Base-by-base conservation (phyloP, 2,797 vertebrate species). In the Syngnathus rostellatus region DNA sequence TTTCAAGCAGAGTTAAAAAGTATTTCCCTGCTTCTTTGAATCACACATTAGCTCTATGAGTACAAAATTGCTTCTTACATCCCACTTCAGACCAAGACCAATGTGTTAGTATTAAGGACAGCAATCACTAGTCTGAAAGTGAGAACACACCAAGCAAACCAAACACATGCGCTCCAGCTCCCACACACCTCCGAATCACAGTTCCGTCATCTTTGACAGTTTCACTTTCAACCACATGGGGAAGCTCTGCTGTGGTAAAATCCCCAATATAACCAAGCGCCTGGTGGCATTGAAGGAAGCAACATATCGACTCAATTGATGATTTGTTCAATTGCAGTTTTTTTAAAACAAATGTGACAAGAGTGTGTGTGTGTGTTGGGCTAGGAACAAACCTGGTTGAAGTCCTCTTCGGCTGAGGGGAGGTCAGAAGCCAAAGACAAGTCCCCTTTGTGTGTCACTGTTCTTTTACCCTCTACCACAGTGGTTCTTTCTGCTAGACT, bases 151-250 rank as follows among this genome's bases (percentile, higher is more conserved):
- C 21, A 59, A 21, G 4, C 12, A 19, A n/a, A 40, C 6, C 50
- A 17, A 37, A 62, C 66, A 51, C 2, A 54, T 19, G 45, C 48
- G 59, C 51, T 65, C 64, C 50, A 21, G n/a, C 50, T 66, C 66
- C 66, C 68, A 81, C 94, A 94, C 92, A 97, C 95, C 94, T 95
- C 91, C 91, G 94, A 85, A 94, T 82, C 79, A 95, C 71, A 63
- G 93, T 92, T 86, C 94, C 94, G 66, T 95, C 92, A 74, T 94
- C 91, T 87, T 82, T 93, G 79, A 87, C 77, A 83, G 91, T 88
- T 74, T 94, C 86, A 54, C 85, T 92, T 77, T 95, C 93, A 85
- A 92, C 88, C 91, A 96, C 90, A 83, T 70, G 84, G 48, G 94
- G 92, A 40, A 91, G 88, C 60, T 92, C 88, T 70, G 89, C 78